phyloP scores from a whole-genome alignment of 2,888 invertebrate species.

The Ornithoptera alexandrae region DNA sequence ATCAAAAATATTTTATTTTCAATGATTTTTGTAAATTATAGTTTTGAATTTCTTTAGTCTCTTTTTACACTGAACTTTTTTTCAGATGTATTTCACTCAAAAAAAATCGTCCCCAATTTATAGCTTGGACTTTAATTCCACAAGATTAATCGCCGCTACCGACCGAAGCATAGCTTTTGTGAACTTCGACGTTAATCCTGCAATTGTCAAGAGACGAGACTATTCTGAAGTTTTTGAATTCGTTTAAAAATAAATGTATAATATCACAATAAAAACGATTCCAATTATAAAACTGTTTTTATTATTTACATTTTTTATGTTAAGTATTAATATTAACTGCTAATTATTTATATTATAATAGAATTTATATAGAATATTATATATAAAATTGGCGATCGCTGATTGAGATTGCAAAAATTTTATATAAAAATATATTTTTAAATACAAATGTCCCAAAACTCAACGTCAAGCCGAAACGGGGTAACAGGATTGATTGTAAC shows the following conservation, averaged over 20 bases:
- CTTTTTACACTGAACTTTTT: constrained; percentile 30
- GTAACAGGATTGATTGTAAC: constrained; percentile 4
- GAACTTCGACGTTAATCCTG: constrained; percentile 53
- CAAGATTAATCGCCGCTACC: constrained; percentile 60
- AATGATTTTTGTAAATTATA: no score
- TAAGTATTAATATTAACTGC: no score
- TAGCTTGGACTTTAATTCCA: constrained; percentile 63
- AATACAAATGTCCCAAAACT: neutral
- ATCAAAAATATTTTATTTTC: no score
- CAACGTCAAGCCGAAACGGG: neutral
- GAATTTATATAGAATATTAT: no score
- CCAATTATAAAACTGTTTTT: neutral
- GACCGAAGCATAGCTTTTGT: constrained; percentile 58
- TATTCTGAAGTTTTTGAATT: constrained; percentile 59
- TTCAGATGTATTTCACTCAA: constrained; percentile 72
- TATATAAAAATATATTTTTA: no score
- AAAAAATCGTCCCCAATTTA: constrained; percentile 65
- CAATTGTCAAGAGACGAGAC: constrained; percentile 43
- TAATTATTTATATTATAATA: no score
- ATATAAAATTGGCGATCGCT: no score
- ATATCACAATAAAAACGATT: neutral
- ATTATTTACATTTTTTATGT: neutral
- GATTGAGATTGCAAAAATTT: no score
- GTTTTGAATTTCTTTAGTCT: neutral
- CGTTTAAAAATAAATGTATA: constrained; percentile 31